phyloP scores from a whole-genome alignment of 2,888 invertebrate genomes.

The Aelia acuminata region DNA sequence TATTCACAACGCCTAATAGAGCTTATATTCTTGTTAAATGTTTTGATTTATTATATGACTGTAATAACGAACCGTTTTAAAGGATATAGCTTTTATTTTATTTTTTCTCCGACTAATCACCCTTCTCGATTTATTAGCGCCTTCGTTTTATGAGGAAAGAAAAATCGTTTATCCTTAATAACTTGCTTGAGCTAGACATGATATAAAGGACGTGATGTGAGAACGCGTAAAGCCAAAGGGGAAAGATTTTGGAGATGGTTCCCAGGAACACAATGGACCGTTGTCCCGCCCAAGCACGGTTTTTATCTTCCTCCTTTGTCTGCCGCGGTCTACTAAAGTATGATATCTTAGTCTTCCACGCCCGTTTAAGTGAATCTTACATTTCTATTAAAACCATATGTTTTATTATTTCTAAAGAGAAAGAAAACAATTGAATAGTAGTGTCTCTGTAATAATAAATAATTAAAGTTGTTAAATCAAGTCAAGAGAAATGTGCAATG shows the following conservation, averaged over 20 bases:
- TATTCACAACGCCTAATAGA: too few species aligned
- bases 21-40: too few species aligned
- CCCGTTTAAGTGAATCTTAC: neutral
- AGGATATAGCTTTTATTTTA: too few species aligned
- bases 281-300: constrained; percentile 28
- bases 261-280: constrained; percentile 23
- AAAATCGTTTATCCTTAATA: neutral
- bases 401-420: too few species aligned
- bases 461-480: too few species aligned
- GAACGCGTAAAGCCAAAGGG: neutral
- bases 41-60: too few species aligned
- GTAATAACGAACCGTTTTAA: too few species aligned
- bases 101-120: too few species aligned
- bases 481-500: too few species aligned
- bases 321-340: neutral
- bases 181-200: neutral
- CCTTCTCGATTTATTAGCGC: too few species aligned
- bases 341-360: constrained; percentile 32
- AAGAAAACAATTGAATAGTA: too few species aligned
- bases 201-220: neutral
- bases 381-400: neutral
- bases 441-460: too few species aligned
- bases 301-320: neutral
- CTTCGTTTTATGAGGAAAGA: neutral
- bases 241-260: constrained; percentile 29